Conservation (phyloP, 1,140 invertebrate species). For the Sitodiplosis mosellana region DNA sequence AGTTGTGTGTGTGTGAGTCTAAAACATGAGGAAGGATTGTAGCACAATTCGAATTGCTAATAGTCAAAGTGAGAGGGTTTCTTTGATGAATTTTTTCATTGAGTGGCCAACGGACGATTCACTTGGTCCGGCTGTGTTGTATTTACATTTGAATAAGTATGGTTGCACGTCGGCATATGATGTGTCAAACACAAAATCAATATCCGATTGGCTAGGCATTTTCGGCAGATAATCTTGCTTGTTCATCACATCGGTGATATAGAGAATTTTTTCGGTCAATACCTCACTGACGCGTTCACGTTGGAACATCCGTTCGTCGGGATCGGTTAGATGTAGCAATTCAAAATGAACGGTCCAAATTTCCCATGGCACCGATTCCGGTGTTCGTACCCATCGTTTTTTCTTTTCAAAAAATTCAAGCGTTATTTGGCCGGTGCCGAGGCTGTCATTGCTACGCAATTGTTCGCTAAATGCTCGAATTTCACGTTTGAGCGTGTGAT, state of each 20-base stretch:
- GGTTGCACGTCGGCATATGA: slow-evolving; percentile 83
- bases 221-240: slow-evolving; percentile 88
- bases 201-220: slow-evolving; percentile 78
- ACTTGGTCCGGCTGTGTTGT: slow-evolving; percentile 49
- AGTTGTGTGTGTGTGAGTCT: no score
- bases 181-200: slow-evolving; percentile 89
- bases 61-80: slow-evolving; percentile 56
- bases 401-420: slow-evolving; percentile 91
- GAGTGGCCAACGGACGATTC: slow-evolving; percentile 62
- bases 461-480: slow-evolving; percentile 74
- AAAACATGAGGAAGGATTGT: no score
- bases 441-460: slow-evolving; percentile 52
- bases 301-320: slow-evolving; percentile 72
- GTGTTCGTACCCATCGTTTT: slow-evolving; percentile 71
- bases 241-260: slow-evolving; percentile 90
- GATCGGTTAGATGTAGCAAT: slow-evolving; percentile 64
- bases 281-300: slow-evolving; percentile 81
- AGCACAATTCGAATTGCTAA: background rate
- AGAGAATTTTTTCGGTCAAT: slow-evolving; percentile 79
- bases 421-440: slow-evolving; percentile 66
- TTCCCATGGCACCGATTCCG: slow-evolving; percentile 90
- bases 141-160: slow-evolving; percentile 79
- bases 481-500: slow-evolving; percentile 55
- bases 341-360: slow-evolving; percentile 89
- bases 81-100: slow-evolving; percentile 76